Evolutionary conservation across 2,888 invertebrate species (phyloP).

Genomic region (Chloroclysta siterata): DNA sequence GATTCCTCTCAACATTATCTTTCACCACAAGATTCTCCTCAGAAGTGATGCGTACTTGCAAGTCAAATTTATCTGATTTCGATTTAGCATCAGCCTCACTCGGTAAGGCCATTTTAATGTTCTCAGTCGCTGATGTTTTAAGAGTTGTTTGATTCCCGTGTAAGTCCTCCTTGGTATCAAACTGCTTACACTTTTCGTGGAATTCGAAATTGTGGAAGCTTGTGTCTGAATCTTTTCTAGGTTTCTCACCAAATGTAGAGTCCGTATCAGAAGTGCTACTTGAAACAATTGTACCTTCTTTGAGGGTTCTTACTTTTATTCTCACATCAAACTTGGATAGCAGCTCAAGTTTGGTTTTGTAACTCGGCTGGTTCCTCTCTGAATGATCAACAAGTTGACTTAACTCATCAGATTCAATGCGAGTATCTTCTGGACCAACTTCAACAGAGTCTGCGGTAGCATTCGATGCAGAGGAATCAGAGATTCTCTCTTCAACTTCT

Average conservation of each 20-base stretch:
- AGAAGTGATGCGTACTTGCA: conserved; percentile 79
- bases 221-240: conserved; percentile 50
- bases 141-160: conserved; percentile 62
- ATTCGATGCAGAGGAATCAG: conserved; percentile 50
- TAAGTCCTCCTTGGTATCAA: conserved; percentile 56
- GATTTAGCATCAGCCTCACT: conserved; percentile 73
- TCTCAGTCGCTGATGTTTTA: conserved; percentile 66
- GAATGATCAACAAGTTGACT: conserved; percentile 57
- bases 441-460: conserved; percentile 54
- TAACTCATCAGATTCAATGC: conserved; percentile 55
- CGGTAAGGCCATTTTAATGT: conserved; percentile 78
- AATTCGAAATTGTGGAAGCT: conserved; percentile 53
- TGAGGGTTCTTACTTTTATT: conserved; percentile 79
- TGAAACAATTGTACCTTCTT: conserved; percentile 68
- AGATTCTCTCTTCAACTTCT: conserved; percentile 38
- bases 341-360: conserved; percentile 77
- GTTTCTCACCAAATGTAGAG: conserved; percentile 57
- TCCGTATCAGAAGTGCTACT: conserved; percentile 74
- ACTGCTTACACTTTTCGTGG: conserved; percentile 62
- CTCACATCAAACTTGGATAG: conserved; percentile 83
- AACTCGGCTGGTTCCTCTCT: conserved; percentile 58
- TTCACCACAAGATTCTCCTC: conserved; percentile 78
- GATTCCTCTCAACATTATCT: conserved; percentile 61
- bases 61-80: conserved; percentile 78
- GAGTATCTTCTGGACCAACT: conserved; percentile 47